Evolutionary conservation across 1,140 invertebrate species (phyloP).

Genomic region (Lycorma delicatula): DNA sequence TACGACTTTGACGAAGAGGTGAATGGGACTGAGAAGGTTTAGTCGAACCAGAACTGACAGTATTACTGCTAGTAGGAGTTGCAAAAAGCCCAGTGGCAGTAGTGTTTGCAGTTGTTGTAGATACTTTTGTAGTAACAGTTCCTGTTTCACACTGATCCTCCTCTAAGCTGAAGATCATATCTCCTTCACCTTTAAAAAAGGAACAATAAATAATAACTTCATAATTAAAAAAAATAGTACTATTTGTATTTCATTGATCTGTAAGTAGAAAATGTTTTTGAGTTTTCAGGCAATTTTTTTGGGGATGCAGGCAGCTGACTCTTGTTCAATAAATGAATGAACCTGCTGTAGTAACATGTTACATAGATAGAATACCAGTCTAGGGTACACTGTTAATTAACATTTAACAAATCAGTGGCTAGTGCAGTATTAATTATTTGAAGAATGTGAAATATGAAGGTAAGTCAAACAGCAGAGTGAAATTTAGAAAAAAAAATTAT

Average conservation of each 20-base stretch:
- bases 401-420: too few species aligned
- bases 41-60: neutral
- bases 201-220: neutral
- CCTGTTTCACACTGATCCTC: constrained; percentile 44
- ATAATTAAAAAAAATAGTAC: constrained; percentile 26
- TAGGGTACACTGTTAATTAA: too few species aligned
- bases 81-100: neutral
- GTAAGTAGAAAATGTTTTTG: constrained; percentile 28
- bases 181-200: constrained; percentile 37
- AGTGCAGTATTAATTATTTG: too few species aligned
- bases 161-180: constrained; percentile 63
- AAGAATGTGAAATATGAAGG: too few species aligned
- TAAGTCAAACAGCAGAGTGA: too few species aligned
- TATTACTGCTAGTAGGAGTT: neutral
- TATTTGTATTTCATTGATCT: constrained; percentile 26
- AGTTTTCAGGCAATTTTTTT: too few species aligned
- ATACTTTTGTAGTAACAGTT: constrained; percentile 1
- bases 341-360: too few species aligned
- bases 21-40: constrained; percentile 2
- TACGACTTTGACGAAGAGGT: constrained; percentile 12
- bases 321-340: too few species aligned
- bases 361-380: too few species aligned
- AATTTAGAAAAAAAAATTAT: too few species aligned
- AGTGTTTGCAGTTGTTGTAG: neutral
- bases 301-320: too few species aligned